Base-by-base conservation (phyloP, 2,888 invertebrate species). In the Ariolimax columbianus region DNA sequence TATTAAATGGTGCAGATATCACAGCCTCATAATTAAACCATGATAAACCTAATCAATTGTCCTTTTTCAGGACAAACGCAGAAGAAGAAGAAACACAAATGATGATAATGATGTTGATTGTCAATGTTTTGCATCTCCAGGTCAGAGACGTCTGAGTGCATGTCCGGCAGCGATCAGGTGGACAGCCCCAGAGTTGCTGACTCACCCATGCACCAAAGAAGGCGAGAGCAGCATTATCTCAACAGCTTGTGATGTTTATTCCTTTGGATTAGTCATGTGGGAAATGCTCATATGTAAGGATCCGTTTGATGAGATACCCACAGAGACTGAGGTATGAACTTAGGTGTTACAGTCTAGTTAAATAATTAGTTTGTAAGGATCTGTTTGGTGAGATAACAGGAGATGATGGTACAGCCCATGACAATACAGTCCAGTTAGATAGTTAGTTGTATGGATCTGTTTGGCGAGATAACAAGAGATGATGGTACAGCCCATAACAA, bases 181-280 rank as follows among this genome's bases (percentile, higher is more conserved):
- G 93, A 93, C 93, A 1, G 92, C 93, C 0, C 93, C 93, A 11
- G 93, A 94, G 82, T 87, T 93, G 0, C 86, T 93, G 55, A 77
- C 84, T 0, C 82, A 91, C 81, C 92, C 93, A 2, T n/a, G 51
- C 1, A n/a, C 85, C 30, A 79, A 72, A 23, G 87, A 87, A 80
- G 81, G 85, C 0, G 83, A 63, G 51, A 82, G 77, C 68, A 75
- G 70, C 19, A 51, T 90, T 43, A 91, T 93, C 86, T 90, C 91
- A 0, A 87, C 90, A 17, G 88, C 89, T 0, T 90, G 90, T 77
- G 94, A 94, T 84, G 92, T 93, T 1, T 93, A 92, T 88, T 93
- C 93, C 9, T 93, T 91, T 87, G 92, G 91, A 11, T 90, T 94
- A 88, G 88, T 90, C 33, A 89, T 93, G 90, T 93, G 92, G 93